Percentiles rank a stretch among this genome's conserved stretches.
These are phyloP conservation scores for Scaptomyza polygonia DNA, from an alignment of 2,888 invertebrate genomes.

Conservation along the genomic window DNA sequence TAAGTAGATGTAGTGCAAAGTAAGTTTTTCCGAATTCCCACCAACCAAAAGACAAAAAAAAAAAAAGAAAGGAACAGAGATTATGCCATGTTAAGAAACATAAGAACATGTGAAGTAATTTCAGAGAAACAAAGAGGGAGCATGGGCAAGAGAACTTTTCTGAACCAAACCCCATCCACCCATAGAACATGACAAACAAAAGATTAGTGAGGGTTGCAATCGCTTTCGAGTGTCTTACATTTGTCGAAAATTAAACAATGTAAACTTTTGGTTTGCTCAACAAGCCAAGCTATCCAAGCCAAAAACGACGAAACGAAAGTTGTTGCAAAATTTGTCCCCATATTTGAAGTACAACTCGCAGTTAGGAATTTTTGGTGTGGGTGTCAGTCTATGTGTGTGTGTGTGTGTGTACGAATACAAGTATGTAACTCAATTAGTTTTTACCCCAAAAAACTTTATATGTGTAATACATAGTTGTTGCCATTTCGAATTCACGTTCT, in stretches of 20 bases:
- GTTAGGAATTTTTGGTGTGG: slow-evolving; percentile 7
- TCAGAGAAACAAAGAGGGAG: background rate
- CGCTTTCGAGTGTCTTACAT: slow-evolving; percentile 74
- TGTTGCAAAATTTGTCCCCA: slow-evolving; percentile 60
- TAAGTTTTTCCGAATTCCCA: slow-evolving; percentile 56
- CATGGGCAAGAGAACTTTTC: background rate
- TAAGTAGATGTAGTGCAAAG: slow-evolving; percentile 59
- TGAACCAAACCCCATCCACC: background rate
- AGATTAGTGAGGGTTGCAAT: slow-evolving; percentile 70
- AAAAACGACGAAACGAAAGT: slow-evolving; percentile 24
- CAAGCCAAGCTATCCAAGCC: slow-evolving; percentile 45
- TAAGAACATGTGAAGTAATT: slow-evolving; percentile 62
- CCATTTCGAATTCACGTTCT: slow-evolving; percentile 45
- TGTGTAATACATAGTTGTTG: slow-evolving; percentile 67
- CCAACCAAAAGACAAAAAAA: too few relatives aligned
- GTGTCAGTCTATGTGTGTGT: slow-evolving; percentile 7
- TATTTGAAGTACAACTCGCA: slow-evolving; percentile 27
- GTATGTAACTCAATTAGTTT: slow-evolving; percentile 79
- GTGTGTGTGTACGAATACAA: slow-evolving; percentile 22
- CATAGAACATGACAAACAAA: slow-evolving; percentile 60
- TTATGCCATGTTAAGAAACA: slow-evolving; percentile 74
- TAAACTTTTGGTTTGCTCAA: slow-evolving; percentile 69
- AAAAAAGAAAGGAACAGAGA: slow-evolving; percentile 61
- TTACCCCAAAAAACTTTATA: slow-evolving; percentile 60
- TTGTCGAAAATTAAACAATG: slow-evolving; percentile 78